A percentile compares a stretch with the other conserved stretches of the same genome.
phyloP scores from a whole-genome alignment of 2,888 invertebrate genomes.

The Octonoba sinensis region DNA sequence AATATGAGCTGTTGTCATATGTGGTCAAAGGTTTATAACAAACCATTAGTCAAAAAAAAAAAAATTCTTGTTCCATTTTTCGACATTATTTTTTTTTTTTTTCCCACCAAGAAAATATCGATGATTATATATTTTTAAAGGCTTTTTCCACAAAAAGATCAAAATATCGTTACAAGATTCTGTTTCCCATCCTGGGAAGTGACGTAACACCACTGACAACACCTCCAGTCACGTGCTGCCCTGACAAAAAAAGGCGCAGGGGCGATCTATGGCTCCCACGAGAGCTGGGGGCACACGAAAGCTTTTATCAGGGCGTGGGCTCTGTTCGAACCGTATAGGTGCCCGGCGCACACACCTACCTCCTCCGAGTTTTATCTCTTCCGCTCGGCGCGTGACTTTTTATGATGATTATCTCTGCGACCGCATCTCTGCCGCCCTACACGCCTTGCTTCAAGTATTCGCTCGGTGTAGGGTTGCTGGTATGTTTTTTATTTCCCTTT shows the following conservation, averaged over 20 bases:
- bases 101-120: too few relatives aligned
- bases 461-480: too few relatives aligned
- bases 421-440: constrained; percentile 2
- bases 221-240: constrained; percentile 36
- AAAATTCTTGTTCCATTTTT: too few relatives aligned
- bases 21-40: too few relatives aligned
- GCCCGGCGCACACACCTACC: constrained; percentile 30
- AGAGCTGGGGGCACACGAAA: constrained; percentile 15
- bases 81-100: too few relatives aligned
- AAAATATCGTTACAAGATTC: too few relatives aligned
- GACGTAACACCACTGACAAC: constrained; percentile 29
- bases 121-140: too few relatives aligned
- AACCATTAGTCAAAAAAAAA: too few relatives aligned
- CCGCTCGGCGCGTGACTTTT: constrained; percentile 52
- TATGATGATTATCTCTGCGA: constrained; percentile 56
- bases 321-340: constrained; percentile 10
- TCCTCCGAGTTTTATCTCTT: constrained; percentile 41
- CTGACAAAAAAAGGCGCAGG: constrained; percentile 14
- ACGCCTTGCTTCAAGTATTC: too few relatives aligned
- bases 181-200: background rate
- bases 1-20: too few relatives aligned
- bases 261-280: constrained; percentile 40
- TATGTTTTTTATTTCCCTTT: too few relatives aligned
- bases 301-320: constrained; percentile 60
- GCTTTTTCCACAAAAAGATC: too few relatives aligned